Base-by-base conservation (phyloP, 1,140 invertebrate species). In the Spodoptera litura region DNA sequence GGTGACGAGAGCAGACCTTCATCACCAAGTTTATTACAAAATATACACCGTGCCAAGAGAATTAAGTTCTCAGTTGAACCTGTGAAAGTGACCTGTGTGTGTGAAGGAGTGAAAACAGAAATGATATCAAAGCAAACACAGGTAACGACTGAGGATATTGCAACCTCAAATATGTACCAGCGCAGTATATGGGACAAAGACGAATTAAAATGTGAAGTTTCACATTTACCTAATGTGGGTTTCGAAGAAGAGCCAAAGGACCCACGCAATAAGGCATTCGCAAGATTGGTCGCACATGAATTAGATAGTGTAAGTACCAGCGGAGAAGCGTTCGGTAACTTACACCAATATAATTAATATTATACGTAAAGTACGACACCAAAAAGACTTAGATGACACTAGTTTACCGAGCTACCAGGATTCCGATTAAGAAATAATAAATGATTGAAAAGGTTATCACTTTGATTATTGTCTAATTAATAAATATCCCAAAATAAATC, bases 191-290 rank as follows among this genome's bases (percentile, higher is more conserved):
- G 51, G 51, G 51, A 53, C 51, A 53, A 53, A 53, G 51, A 53
- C 51, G 51, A 53, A 53, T 53, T 53, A 53, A 53, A 53, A 53
- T 53, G 51, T 53, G 51, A 53, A 53, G 51, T 53, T 53, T 53
- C 51, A 53, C 51, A 53, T 53, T 53, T 53, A 53, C 51, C 51
- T 53, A 53, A 53, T 53, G 51, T 53, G 51, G 51, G 51, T 53
- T 53, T 53, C 51, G 51, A 53, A 4, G 55, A 58, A 58, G 55
- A 58, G 55, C 55, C 55, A 25, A 58, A 58, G 55, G 55, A 58
- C 55, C 55, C 55, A 58, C 13, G 55, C 13, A 58, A 58, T 25
- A 25, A 25, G n/a, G 55, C 55, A n/a, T 58, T 58, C 15, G 55
- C 55, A 15, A 25, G n/a, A 15, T 25, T 58, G n/a, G 55, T 58